Evolutionary conservation across 2,113 vertebrate species (phyloP), one percentile per base, ranked within the genome.

Genomic region (Hippocampus abdominalis): DNA sequence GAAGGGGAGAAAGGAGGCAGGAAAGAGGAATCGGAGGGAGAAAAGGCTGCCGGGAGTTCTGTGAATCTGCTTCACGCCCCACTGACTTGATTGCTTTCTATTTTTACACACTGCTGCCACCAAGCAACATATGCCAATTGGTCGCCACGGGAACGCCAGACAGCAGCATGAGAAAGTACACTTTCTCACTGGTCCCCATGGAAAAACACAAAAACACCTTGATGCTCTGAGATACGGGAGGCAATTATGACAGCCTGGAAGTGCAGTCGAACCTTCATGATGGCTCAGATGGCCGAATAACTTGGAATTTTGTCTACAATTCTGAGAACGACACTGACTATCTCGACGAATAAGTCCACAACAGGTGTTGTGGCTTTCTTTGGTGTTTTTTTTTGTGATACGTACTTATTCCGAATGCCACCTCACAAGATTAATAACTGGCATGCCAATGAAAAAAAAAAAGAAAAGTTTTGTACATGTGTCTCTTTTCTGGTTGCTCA

Each of bases 41-140:
- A 92, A 89, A 87, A 63, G 90, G 83, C 87, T 92, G 81, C 84
- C 88, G 79, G 91, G 89, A 90, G 86, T 86, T 79, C 42, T 89
- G 82, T 84, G 79, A 93, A 91, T 91, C 75, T 83, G 79, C 91
- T 94, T 93, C 84, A 90, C 85, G 83, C 90, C 89, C 83, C 86
- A 84, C 83, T 88, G 90, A 84, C 91, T 90, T 79, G 83, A 95
- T 84, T 93, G 88, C 81, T 93, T 93, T 92, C 92, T 94, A 92
- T 94, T 95, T 95, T 92, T 94, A 93, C 74, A 81, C 79, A 48
- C 84, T 76, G 78, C 74, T 89, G 79, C 77, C 88, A 92, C 91
- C 84, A 79, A 83, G 84, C 84, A 89, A 81, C 86, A 79, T 76
- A 93, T 92, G 87, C 83, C 86, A 87, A 90, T 91, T 88, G 93